Evolutionary conservation across 2,797 vertebrate genomes (phyloP).

Genomic region (Ceyx erithaca): DNA sequence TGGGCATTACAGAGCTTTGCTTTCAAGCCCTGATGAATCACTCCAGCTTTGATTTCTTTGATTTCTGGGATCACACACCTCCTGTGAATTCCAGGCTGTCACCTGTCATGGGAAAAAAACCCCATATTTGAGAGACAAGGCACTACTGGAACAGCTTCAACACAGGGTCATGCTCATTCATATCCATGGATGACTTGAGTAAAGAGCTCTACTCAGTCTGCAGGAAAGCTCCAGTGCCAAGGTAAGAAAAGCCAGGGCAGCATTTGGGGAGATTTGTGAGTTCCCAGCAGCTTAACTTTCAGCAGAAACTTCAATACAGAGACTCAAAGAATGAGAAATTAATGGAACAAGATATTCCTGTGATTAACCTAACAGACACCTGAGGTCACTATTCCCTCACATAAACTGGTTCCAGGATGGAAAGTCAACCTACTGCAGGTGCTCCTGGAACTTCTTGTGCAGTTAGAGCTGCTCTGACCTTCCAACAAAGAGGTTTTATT

Average conservation of each 20-base stretch:
- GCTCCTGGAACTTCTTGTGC: background rate
- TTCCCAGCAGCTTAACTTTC: background rate
- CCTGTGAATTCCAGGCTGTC: background rate
- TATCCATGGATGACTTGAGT: background rate
- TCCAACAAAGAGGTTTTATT: background rate
- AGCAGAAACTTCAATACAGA: background rate
- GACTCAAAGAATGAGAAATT: background rate
- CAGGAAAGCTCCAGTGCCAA: background rate
- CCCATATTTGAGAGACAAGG: background rate
- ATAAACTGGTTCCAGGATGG: background rate
- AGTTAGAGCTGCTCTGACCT: background rate
- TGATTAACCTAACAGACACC: constrained; percentile 36
- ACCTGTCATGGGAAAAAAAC: background rate
- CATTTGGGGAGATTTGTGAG: background rate
- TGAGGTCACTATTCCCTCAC: constrained; percentile 62
- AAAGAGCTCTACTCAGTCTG: background rate
- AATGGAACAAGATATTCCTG: background rate
- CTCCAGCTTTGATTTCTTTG: background rate
- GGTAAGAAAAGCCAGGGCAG: background rate
- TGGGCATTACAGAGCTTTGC: background rate
- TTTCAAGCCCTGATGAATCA: background rate
- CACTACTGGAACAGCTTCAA: background rate
- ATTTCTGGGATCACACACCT: background rate
- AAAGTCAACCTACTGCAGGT: background rate
- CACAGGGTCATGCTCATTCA: background rate